A percentile compares a stretch with the other conserved stretches of the same genome.
Evolutionary conservation across 2,888 invertebrate genomes (phyloP).

Genomic region (Sinelater perroti): DNA sequence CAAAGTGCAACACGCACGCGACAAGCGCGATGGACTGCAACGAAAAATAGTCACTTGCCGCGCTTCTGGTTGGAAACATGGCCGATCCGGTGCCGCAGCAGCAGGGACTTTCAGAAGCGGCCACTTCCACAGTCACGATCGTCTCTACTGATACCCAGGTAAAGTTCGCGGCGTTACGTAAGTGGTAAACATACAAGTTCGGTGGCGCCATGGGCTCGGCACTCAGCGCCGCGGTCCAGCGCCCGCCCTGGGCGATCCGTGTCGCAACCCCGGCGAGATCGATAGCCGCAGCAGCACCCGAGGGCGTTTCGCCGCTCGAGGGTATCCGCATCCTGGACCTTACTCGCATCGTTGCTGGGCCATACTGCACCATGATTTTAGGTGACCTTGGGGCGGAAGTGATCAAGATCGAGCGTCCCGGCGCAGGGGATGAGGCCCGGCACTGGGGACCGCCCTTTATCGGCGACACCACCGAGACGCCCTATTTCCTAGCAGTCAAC

Average conservation of each 20-base stretch:
- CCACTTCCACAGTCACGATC: constrained; percentile 53
- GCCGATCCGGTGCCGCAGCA: constrained; percentile 44
- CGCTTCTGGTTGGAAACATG: constrained; percentile 36
- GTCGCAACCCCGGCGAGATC: constrained; percentile 21
- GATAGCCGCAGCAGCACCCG: constrained; percentile 23
- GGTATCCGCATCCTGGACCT: constrained; percentile 81
- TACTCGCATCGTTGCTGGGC: constrained; percentile 91
- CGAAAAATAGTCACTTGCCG: constrained; percentile 32
- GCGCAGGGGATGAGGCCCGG: constrained; percentile 85
- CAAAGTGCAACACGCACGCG: background rate
- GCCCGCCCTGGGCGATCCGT: background rate
- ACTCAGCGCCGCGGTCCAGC: background rate
- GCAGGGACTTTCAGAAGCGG: constrained; percentile 30
- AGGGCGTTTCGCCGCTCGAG: constrained; percentile 66
- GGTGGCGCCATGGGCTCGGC: background rate
- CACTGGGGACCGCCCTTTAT: constrained; percentile 94
- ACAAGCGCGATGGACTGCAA: constrained; percentile 20
- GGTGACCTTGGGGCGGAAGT: constrained; percentile 94
- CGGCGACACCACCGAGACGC: constrained; percentile 69
- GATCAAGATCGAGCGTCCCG: constrained; percentile 89
- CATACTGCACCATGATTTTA: constrained; percentile 92
- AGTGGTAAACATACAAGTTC: constrained; percentile 11
- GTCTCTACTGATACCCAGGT: constrained; percentile 56
- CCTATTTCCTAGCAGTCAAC: constrained; percentile 89
- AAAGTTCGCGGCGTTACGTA: constrained; percentile 37